Base-by-base conservation (phyloP, 2,888 invertebrate genomes). In the Orthosia gothica region DNA sequence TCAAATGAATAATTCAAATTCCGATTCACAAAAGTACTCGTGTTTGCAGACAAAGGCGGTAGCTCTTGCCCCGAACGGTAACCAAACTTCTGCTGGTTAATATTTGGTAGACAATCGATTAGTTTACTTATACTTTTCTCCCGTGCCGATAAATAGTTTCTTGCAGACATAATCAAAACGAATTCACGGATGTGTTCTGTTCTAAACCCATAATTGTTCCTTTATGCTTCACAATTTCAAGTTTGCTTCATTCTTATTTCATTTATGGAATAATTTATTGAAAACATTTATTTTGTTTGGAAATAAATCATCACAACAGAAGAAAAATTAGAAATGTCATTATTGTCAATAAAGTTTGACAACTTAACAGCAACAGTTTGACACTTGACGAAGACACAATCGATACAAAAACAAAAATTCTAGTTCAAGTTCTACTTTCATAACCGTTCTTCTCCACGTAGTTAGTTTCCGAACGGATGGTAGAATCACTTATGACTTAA, bases 161-260 rank as follows among this genome's bases (percentile, higher is more conserved):
- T 91, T 66, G 95, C 96, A 83, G 96, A 96, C 96, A 96, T 96
- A 92, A 92, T 95, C 90, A 93, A 90, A 84, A 85, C 76, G 55
- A 75, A 79, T 70, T 83, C 40, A 68, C 68, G 52, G 74, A 76
- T 55, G 52, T 79, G 62, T 78, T 58, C 67, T 76, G 67, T 77
- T 62, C 68, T 45, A 84, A 72, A 70, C 76, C 78, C 87, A 89
- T 88, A 76, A 64, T 88, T 82, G 61, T 67, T 59, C 49, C 47
- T 63, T 55, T 64, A 52, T 55, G 61, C 59, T 76, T 64, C 55
- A 52, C 23, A 70, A 74, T 79, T 81, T 69, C 54, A 70, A 70
- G 61, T 69, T 50, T 32, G 11, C 54, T 65, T 57, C 40, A 58
- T 61, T 63, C 23, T 66, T 20, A 66, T 49, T 59, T 62, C 47